phyloP scores from a whole-genome alignment of 2,113 vertebrate genomes.

The Siniperca knerii region DNA sequence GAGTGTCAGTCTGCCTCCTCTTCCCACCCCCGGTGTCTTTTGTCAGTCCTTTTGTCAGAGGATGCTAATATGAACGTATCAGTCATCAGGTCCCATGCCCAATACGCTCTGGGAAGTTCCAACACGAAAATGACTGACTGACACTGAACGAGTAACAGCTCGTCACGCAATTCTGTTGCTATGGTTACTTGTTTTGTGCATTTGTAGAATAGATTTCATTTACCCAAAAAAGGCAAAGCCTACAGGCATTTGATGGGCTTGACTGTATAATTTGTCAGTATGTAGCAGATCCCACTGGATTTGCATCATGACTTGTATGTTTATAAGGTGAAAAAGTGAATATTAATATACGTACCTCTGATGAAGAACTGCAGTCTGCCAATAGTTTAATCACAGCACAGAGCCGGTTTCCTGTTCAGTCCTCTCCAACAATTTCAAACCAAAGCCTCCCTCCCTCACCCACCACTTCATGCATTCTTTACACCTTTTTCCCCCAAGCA shows the following conservation, averaged over 20 bases:
- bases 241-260: conserved; percentile 67
- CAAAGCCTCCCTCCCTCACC: conserved; percentile 22
- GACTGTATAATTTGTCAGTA: conserved; percentile 62
- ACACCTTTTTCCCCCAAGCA: conserved; percentile 29
- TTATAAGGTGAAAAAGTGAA: conserved; percentile 47
- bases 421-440: conserved; percentile 53
- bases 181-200: conserved; percentile 86
- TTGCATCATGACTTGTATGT: conserved; percentile 58
- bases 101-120: conserved; percentile 72
- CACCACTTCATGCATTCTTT: conserved; percentile 52
- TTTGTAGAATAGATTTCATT: conserved; percentile 82
- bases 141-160: conserved; percentile 72
- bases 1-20: conserved; percentile 65
- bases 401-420: conserved; percentile 23
- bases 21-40: conserved; percentile 62
- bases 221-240: conserved; percentile 75
- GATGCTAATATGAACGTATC: conserved; percentile 68
- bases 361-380: conserved; percentile 36
- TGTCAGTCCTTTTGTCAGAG: conserved; percentile 68
- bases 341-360: conserved; percentile 46
- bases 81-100: conserved; percentile 73
- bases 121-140: conserved; percentile 73
- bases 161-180: conserved; percentile 82
- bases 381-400: conserved; percentile 53
- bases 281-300: conserved; percentile 40